These are phyloP conservation scores for Lottia gigantea DNA, from an alignment of 2,888 invertebrate species.

Conservation along the genomic window DNA sequence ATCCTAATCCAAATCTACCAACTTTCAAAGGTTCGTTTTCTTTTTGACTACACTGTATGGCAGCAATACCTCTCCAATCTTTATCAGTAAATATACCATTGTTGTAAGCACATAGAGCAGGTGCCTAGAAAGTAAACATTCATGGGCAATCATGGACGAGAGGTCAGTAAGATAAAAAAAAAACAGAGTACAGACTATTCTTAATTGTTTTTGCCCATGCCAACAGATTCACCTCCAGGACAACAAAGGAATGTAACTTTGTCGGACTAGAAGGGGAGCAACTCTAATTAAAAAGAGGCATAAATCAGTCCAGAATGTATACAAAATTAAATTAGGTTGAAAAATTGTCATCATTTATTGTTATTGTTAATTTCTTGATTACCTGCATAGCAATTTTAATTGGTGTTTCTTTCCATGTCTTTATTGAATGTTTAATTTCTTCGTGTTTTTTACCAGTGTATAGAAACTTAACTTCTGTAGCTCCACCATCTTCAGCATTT, in stretches of 20 bases:
- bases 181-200: too few species aligned
- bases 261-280: too few species aligned
- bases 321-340: too few species aligned
- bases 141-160: too few species aligned
- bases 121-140: conserved; percentile 44
- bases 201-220: too few species aligned
- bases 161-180: too few species aligned
- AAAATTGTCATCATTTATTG: background rate
- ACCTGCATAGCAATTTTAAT: conserved; percentile 2
- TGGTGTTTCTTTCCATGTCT: background rate
- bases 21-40: conserved; percentile 60
- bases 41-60: conserved; percentile 57
- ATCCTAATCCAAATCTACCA: conserved; percentile 64
- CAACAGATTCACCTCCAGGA: too few species aligned
- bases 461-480: conserved; percentile 50
- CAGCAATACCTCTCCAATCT: conserved; percentile 58
- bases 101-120: conserved; percentile 59
- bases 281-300: too few species aligned
- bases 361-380: background rate
- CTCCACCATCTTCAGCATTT: conserved; percentile 65
- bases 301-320: too few species aligned
- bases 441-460: conserved; percentile 37
- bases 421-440: background rate
- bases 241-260: too few species aligned
- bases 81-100: conserved; percentile 53